These are phyloP conservation scores for Alectura lathami DNA, from an alignment of 2,113 vertebrate species.

Conservation along the genomic window DNA sequence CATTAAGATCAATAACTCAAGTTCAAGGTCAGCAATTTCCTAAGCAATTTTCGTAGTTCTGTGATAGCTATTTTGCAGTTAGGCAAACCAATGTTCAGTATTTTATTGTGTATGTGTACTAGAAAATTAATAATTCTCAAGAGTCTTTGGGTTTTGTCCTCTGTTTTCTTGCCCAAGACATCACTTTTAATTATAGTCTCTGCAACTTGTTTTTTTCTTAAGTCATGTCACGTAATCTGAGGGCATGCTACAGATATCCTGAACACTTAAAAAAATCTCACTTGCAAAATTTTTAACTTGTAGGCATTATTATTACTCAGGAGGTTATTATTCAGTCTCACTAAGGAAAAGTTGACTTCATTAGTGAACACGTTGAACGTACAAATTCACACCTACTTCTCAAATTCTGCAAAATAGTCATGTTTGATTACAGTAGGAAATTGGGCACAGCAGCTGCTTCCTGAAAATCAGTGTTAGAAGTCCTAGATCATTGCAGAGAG, in stretches of 20 bases:
- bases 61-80: not conserved
- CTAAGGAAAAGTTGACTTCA: not conserved
- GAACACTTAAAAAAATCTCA: not conserved
- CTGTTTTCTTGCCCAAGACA: not conserved
- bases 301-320: not conserved
- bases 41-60: not conserved
- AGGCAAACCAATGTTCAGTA: not conserved
- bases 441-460: not conserved
- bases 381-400: not conserved
- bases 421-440: not conserved
- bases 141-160: not conserved
- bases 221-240: accelerated
- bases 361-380: not conserved
- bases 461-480: not conserved
- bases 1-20: not conserved
- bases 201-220: not conserved
- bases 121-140: not conserved
- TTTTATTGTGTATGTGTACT: not conserved
- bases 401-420: not conserved
- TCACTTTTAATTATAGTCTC: not conserved
- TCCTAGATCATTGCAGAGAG: not conserved
- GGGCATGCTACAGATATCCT: not conserved
- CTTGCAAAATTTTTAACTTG: not conserved
- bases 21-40: not conserved
- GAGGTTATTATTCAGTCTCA: not conserved